Conservation (phyloP, 2,888 invertebrate genomes). For the Tyria jacobaeae region DNA sequence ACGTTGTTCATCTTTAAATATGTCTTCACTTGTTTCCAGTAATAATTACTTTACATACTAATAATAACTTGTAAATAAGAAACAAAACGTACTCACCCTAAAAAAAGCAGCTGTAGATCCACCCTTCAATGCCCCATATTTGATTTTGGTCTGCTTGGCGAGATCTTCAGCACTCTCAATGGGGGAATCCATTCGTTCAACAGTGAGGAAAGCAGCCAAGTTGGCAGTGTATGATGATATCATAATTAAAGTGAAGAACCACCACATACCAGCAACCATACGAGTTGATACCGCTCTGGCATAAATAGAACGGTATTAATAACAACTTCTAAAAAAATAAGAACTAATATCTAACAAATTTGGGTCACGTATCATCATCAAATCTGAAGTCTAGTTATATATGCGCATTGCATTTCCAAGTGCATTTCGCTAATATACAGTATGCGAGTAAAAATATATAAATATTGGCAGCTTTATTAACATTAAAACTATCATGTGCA, state of each 20-base stretch:
- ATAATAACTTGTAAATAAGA: no score
- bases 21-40: no score
- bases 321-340: slow-evolving; percentile 13
- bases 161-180: slow-evolving; percentile 98
- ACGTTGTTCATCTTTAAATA: neutral
- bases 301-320: slow-evolving; percentile 32
- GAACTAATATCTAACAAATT: no score
- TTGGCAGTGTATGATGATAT: slow-evolving; percentile 99
- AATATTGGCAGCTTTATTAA: no score
- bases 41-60: no score
- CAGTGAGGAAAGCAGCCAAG: slow-evolving; percentile 96
- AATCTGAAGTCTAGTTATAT: no score
- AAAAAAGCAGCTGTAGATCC: slow-evolving; percentile 98
- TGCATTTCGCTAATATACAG: no score
- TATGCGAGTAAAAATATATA: no score
- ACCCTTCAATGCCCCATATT: slow-evolving; percentile 97
- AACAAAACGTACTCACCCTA: slow-evolving; percentile 87
- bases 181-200: slow-evolving; percentile 96
- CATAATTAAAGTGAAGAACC: slow-evolving; percentile 98
- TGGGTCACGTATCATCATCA: no score
- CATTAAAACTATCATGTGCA: no score
- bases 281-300: slow-evolving; percentile 94
- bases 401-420: no score
- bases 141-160: slow-evolving; percentile 98
- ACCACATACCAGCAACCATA: slow-evolving; percentile 97